A percentile compares a stretch with the other conserved stretches of the same genome.
phyloP scores from a whole-genome alignment of 1,140 invertebrate genomes.

The Amyelois transitella region DNA sequence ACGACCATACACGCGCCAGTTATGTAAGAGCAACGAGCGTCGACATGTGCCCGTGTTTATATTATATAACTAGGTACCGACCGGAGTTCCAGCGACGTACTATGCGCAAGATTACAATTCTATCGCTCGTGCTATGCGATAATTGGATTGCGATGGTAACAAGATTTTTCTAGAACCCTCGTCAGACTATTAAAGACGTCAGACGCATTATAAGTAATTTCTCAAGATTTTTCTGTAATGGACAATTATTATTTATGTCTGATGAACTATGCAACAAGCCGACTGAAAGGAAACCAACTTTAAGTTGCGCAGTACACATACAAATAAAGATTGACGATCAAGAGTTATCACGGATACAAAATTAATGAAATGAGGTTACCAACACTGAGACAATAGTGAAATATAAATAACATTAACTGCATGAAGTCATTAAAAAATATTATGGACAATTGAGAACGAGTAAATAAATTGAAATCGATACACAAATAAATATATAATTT shows the following conservation, averaged over 20 bases:
- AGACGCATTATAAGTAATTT: neutral
- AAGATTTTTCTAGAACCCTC: conserved; percentile 13
- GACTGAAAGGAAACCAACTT: neutral
- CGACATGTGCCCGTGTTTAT: conserved; percentile 40
- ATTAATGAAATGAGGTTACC: no score
- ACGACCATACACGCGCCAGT: conserved; percentile 18
- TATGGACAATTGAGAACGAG: neutral
- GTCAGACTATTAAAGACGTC: neutral
- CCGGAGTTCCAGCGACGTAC: conserved; percentile 11
- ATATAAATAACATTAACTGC: neutral
- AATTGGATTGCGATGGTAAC: conserved; percentile 14
- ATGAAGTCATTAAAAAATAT: neutral
- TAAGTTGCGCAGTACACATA: neutral
- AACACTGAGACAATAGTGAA: neutral
- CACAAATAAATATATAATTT: neutral
- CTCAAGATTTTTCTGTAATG: neutral
- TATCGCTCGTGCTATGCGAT: conserved; percentile 6
- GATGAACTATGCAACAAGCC: neutral
- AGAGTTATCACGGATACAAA: no score
- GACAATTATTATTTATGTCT: neutral
- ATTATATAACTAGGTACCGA: conserved; percentile 32
- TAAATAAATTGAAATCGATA: neutral
- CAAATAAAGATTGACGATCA: no score
- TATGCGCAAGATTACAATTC: conserved; percentile 14
- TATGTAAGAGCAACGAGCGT: conserved; percentile 29